Base-by-base conservation (phyloP, 2,888 invertebrate genomes). In the Gnatocerus cornutus region DNA sequence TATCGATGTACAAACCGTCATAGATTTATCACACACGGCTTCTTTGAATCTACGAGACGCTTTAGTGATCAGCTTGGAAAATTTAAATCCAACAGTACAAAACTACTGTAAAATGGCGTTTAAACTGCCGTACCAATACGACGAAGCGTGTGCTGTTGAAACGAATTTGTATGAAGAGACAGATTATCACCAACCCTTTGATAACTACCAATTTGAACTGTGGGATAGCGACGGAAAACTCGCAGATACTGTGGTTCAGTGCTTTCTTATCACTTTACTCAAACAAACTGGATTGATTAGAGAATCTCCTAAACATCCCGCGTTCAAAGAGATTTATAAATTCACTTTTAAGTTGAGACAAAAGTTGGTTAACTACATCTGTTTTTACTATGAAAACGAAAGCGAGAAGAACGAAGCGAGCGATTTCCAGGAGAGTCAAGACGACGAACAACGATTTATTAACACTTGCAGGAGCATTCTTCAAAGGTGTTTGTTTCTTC, bases 231-330 rank as follows among this genome's bases (percentile, higher is more conserved):
- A 81, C 37, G 84, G 83, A 61, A 85, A 86, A 62, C 76, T 87
- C 30, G 78, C 89, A 30, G 87, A 88, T 68, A 80, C 82, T 3
- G 84, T 87, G 4, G 84, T 87, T 0, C 80, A 87, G 53, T 85
- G 87, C 71, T 84, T 87, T 68, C 78, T 89, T 39, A 85, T 87
- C 16, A 85, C 87, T 1, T 78, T 88, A 3, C 77, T 89, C 13
- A 88, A 88, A 75, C 88, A 88, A 69, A 85, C 87, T n/a, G 87
- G 87, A 1, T 78, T 88, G 45, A 75, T 85, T n/a, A 76, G 82
- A 13, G 80, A 84, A 68, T 79, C 84, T 39, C 73, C 79, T 5
- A 77, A 80, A 39, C 81, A 80, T 72, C 71, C 76, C 0, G 77
- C 75, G 5, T 76, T 83, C 3, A 78, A 83, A 72, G 84, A 84